A percentile compares a stretch with the other conserved stretches of the same genome.
These are phyloP conservation scores for Trichogramma pretiosum DNA, from an alignment of 1,140 invertebrate species.

Conservation along the genomic window DNA sequence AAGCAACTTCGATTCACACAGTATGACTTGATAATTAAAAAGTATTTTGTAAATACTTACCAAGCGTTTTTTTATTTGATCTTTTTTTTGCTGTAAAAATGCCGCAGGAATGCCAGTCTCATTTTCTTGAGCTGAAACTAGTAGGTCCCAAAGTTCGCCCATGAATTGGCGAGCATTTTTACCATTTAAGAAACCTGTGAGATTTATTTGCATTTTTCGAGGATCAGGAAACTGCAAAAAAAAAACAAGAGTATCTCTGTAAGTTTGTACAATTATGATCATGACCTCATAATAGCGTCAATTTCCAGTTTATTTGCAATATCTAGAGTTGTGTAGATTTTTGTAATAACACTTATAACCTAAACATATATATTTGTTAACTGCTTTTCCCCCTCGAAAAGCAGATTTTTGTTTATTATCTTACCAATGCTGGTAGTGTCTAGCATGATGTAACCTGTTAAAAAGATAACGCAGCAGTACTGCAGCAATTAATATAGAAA, in stretches of 20 bases:
- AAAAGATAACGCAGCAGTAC: background rate
- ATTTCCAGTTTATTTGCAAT: constrained; percentile 1
- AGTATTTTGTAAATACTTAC: constrained; percentile 37
- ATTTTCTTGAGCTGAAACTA: constrained; percentile 91
- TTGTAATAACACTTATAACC: too few species aligned
- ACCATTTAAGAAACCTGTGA: constrained; percentile 97
- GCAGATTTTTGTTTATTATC: constrained; percentile 35
- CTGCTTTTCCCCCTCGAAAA: constrained; percentile 49
- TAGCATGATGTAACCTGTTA: constrained; percentile 13
- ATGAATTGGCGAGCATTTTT: constrained; percentile 97
- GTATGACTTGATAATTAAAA: too few species aligned
- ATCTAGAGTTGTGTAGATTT: too few species aligned
- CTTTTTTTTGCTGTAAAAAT: constrained; percentile 91
- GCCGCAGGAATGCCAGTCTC: constrained; percentile 87
- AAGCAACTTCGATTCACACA: too few species aligned
- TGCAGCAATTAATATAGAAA: background rate
- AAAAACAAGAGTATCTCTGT: constrained; percentile 20
- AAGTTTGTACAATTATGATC: too few species aligned
- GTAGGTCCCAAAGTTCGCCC: constrained; percentile 90
- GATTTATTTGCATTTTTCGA: constrained; percentile 98
- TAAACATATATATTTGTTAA: constrained; percentile 25
- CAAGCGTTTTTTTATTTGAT: constrained; percentile 84
- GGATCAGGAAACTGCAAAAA: constrained; percentile 80
- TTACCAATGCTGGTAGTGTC: constrained; percentile 35
- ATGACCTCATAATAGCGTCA: background rate